Evolutionary conservation across 2,797 vertebrate genomes (phyloP).

Genomic region (Smutsia temminckii): DNA sequence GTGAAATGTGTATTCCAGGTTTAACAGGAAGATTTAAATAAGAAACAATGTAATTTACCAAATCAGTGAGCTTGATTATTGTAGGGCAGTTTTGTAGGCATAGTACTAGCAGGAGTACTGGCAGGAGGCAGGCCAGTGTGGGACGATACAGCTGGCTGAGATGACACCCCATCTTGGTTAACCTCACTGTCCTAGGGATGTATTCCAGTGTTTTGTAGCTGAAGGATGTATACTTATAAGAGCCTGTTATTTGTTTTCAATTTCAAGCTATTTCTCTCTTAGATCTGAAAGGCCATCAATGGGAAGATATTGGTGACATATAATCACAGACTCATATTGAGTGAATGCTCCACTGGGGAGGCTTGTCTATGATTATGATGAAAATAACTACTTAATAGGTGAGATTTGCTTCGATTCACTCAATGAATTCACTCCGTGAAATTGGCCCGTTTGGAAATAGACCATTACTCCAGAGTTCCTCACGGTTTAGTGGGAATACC

Average conservation of each 20-base stretch:
- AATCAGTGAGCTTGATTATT: background rate
- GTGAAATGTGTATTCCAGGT: background rate
- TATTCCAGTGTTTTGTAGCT: background rate
- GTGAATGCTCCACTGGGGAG: background rate
- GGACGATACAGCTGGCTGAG: background rate
- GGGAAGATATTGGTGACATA: background rate
- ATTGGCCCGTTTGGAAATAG: background rate
- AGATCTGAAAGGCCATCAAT: background rate
- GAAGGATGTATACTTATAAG: background rate
- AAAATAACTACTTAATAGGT: background rate
- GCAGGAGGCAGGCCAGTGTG: too few species aligned
- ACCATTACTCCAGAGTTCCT: background rate
- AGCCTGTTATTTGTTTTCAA: background rate
- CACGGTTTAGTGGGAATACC: background rate
- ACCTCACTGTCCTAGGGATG: background rate
- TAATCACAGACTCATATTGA: background rate
- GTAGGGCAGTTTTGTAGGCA: background rate
- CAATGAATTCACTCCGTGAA: background rate
- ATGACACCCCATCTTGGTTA: background rate
- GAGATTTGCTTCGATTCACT: background rate
- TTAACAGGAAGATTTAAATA: background rate
- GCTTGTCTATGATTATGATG: background rate
- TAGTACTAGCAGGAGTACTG: too few species aligned
- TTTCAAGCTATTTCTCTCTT: background rate
- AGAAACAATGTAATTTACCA: background rate